phyloP scores from a whole-genome alignment of 2,888 invertebrate genomes.

The Pollenia labialis region DNA sequence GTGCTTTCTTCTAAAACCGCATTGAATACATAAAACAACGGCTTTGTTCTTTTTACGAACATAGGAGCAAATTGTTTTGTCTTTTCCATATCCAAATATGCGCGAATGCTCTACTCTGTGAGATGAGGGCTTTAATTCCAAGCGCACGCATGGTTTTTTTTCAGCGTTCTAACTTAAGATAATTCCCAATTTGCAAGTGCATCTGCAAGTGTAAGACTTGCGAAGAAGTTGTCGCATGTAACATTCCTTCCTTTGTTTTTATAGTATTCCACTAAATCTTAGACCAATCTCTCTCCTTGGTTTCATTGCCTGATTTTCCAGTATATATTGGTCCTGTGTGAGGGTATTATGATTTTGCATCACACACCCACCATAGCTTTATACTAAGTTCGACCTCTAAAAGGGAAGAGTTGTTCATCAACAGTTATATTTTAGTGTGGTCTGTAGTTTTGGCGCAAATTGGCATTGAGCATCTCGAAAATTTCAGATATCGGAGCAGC shows the following conservation, averaged over 20 bases:
- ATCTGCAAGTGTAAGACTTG: background rate
- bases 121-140: too few relatives aligned
- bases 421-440: slow-evolving; percentile 15
- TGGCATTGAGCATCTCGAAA: slow-evolving; percentile 46
- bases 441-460: slow-evolving; percentile 19
- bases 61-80: slow-evolving; percentile 40
- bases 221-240: background rate
- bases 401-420: slow-evolving; percentile 28
- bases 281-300: slow-evolving; percentile 38
- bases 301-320: background rate
- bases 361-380: slow-evolving; percentile 14
- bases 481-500: slow-evolving; percentile 22
- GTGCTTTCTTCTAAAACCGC: too few relatives aligned
- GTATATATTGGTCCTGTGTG: slow-evolving; percentile 44
- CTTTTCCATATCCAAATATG: slow-evolving; percentile 3
- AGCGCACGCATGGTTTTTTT: too few relatives aligned
- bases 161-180: background rate
- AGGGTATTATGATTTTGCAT: slow-evolving; percentile 23
- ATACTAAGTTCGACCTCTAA: background rate
- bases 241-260: slow-evolving; percentile 34
- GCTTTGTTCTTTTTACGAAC: slow-evolving; percentile 46
- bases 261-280: slow-evolving; percentile 22
- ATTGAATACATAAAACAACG: too few relatives aligned
- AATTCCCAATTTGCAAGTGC: background rate
- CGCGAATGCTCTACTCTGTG: background rate